These are phyloP conservation scores for Xanthorhoe spadicearia DNA, from an alignment of 2,888 invertebrate genomes.

Conservation along the genomic window DNA sequence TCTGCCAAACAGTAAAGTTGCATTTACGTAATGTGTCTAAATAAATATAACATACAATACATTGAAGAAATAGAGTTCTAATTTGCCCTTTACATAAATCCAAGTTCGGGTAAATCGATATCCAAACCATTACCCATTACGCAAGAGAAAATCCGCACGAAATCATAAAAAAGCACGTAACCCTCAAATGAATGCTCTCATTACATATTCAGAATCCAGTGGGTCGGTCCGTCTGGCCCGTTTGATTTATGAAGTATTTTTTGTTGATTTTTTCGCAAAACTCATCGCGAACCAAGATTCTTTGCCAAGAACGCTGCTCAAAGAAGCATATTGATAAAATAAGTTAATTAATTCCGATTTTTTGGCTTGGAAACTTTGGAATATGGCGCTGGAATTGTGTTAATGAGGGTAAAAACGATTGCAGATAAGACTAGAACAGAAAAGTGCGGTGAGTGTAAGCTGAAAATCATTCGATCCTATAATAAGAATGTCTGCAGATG, in stretches of 20 bases:
- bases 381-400: constrained; percentile 24
- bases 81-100: constrained; percentile 5
- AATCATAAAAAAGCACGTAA: constrained; percentile 64
- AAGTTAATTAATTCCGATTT: constrained; percentile 60
- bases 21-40: background rate
- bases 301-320: constrained; percentile 69
- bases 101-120: constrained; percentile 24
- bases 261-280: constrained; percentile 60
- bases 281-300: constrained; percentile 61
- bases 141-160: constrained; percentile 55
- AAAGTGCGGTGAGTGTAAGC: background rate
- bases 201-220: constrained; percentile 70
- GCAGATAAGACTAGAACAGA: background rate
- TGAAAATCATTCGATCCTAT: too few relatives aligned
- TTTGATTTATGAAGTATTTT: constrained; percentile 74
- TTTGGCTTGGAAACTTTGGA: constrained; percentile 47
- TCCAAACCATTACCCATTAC: constrained; percentile 47
- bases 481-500: too few relatives aligned
- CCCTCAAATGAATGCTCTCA: constrained; percentile 72
- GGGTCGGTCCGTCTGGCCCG: constrained; percentile 71
- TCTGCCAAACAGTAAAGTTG: background rate
- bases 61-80: background rate
- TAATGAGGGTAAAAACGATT: constrained; percentile 22
- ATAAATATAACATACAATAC: background rate
- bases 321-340: constrained; percentile 76